Conservation (phyloP, 2,888 invertebrate genomes). For the Mythimna ferrago region DNA sequence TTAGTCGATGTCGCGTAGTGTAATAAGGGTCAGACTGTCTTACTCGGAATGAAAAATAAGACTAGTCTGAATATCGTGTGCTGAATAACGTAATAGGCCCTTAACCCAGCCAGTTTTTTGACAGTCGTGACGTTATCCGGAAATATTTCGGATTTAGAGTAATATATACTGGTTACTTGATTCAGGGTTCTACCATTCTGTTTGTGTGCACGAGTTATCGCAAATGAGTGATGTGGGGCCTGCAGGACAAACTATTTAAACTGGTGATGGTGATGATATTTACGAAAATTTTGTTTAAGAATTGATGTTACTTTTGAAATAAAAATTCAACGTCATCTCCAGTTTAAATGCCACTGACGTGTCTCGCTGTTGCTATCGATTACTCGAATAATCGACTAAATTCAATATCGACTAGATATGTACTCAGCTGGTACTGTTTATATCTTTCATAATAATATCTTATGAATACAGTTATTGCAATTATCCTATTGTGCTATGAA, state of each 20-base stretch:
- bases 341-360: background rate
- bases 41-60: no score
- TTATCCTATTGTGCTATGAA: background rate
- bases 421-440: slow-evolving; percentile 19
- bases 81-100: no score
- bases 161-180: no score
- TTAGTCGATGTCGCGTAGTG: no score
- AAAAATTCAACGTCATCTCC: background rate
- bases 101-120: background rate
- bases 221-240: slow-evolving; percentile 26
- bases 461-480: slow-evolving; percentile 1
- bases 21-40: no score
- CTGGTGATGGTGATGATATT: background rate
- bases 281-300: background rate
- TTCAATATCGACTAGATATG: background rate
- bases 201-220: slow-evolving; percentile 1
- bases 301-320: background rate
- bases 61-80: no score
- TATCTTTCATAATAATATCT: background rate
- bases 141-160: background rate
- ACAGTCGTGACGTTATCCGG: background rate
- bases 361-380: background rate
- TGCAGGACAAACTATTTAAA: background rate
- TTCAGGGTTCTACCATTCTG: background rate
- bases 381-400: slow-evolving; percentile 46